Base-by-base conservation (phyloP, 2,113 vertebrate species). In the Aspidoscelis tigris region DNA sequence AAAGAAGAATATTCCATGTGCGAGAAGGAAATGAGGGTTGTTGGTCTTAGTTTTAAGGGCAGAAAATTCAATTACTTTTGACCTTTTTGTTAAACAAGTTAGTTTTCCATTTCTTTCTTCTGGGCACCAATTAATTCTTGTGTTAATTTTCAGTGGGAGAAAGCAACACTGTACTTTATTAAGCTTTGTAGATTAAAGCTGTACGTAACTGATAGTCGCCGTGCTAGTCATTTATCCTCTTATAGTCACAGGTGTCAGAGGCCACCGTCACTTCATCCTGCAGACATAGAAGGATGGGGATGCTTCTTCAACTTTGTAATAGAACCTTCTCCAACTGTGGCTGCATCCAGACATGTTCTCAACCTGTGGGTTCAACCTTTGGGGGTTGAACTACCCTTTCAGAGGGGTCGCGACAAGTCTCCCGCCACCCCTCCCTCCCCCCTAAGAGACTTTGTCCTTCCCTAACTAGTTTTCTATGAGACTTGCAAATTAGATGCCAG, bases 61-160 rank as follows among this genome's bases (percentile, higher is more conserved):
- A 69, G 47, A 24, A 85, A 75, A 33, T 84, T 86, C 79, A 47
- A n/a, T 89, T 89, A 80, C 66, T 75, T 84, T 78, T 86, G 72
- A 53, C 88, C 81, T 76, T 1, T 89, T 84, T 89, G 53, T 87
- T 89, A 66, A 44, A 69, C 76, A 61, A 61, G 85, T 87, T 86
- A 90, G n/a, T 24, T 89, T 83, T 66, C 71, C 43, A 0, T 70
- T 88, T 14, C 72, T 85, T 43, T 24, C 80, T 88, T 83, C 53
- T 87, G 58, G 64, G 1, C 85, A 74, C 43, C 70, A 77, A 82
- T 21, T 71, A 61, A 76, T 81, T 82, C 68, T 16, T 10, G 66
- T 78, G 75, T 5, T 86, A 21, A 66, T 90, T 71, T 74, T 80
- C 82, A 84, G 53, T 84, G 76, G 80, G 50, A 83, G 83, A 84